phyloP scores from a whole-genome alignment of 2,113 vertebrate species.

The Pedionomus torquatus region DNA sequence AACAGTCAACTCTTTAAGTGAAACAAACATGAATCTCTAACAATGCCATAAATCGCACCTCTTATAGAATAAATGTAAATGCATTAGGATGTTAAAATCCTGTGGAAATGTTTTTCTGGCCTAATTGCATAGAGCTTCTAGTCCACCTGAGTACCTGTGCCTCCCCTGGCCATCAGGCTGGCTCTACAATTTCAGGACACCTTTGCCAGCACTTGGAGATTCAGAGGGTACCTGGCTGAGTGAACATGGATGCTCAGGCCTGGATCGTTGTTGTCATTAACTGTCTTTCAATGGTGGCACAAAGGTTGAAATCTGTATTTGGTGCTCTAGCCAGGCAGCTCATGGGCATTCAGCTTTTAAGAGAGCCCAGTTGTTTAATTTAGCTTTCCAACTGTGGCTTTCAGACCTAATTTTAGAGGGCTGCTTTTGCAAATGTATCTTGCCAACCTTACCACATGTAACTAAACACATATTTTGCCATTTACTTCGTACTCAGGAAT shows the following conservation, averaged over 20 bases:
- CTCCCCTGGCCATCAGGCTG: not conserved
- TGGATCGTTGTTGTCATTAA: not conserved
- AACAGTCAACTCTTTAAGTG: not conserved
- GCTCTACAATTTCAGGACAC: not conserved
- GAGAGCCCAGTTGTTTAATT: conserved; percentile 16
- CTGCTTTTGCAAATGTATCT: not conserved
- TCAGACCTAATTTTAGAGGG: conserved; percentile 27
- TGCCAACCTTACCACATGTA: not conserved
- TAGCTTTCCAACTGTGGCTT: not conserved
- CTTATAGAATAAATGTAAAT: not conserved
- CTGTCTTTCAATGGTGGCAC: not conserved
- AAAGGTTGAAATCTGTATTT: not conserved
- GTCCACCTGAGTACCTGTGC: fast-evolving
- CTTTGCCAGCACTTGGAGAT: not conserved
- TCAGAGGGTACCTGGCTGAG: too few species aligned
- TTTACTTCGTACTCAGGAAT: not conserved
- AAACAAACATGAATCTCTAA: not conserved
- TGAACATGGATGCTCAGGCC: fast-evolving
- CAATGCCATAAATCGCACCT: fast-evolving
- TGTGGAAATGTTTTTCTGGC: not conserved
- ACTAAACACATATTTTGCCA: not conserved
- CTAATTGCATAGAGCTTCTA: not conserved
- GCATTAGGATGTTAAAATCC: not conserved
- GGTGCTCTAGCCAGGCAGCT: not conserved
- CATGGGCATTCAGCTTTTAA: not conserved